A percentile compares a stretch with the other conserved stretches of the same genome.
Conservation (phyloP, 1,140 invertebrate genomes). For the Cydia splendana region DNA sequence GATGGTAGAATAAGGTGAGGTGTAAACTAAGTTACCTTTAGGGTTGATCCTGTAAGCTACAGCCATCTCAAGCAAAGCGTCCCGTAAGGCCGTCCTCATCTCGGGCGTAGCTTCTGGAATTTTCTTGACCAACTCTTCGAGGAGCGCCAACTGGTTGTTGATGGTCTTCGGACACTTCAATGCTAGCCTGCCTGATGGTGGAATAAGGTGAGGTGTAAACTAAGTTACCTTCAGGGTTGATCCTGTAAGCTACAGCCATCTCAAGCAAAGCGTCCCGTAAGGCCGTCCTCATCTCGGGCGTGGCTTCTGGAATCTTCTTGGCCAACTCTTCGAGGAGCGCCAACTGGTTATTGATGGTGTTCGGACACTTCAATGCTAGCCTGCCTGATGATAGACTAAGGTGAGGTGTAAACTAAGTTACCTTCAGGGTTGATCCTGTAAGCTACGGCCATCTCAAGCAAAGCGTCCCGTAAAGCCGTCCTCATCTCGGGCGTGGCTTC, state of each 20-base stretch:
- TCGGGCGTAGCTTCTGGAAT: slow-evolving; percentile 80
- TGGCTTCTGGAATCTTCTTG: slow-evolving; percentile 79
- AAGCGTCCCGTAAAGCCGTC: no score
- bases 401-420: no score
- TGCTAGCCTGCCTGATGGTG: slow-evolving; percentile 61
- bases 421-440: no score
- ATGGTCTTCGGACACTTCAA: slow-evolving; percentile 69
- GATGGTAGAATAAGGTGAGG: no score
- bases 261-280: slow-evolving; percentile 78
- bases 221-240: slow-evolving; percentile 43
- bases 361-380: slow-evolving; percentile 70
- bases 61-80: no score
- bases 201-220: no score
- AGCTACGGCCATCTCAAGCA: no score
- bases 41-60: slow-evolving; percentile 81
- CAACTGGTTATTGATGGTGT: slow-evolving; percentile 67
- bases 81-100: slow-evolving; percentile 84
- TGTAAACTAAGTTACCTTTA: slow-evolving; percentile 32
- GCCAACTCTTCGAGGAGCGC: slow-evolving; percentile 75
- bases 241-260: slow-evolving; percentile 85
- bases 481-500: no score
- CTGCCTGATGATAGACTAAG: slow-evolving; percentile 50
- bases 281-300: slow-evolving; percentile 82
- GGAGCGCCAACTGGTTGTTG: slow-evolving; percentile 65
- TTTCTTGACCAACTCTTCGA: slow-evolving; percentile 80